phyloP scores from a whole-genome alignment of 2,113 vertebrate genomes.

The Pachyramphus minor region DNA sequence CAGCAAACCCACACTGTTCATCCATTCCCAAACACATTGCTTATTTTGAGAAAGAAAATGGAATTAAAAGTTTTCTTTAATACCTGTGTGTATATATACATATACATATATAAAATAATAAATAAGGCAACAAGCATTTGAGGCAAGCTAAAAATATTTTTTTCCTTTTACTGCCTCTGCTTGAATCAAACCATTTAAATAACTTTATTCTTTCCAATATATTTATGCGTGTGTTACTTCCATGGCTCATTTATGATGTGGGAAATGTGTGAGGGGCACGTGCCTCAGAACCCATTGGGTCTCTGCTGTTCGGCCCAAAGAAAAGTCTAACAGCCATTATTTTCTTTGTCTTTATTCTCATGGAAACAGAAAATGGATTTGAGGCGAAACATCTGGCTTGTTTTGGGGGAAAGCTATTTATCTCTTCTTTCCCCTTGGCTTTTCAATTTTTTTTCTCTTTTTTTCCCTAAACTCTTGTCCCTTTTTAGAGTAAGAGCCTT shows the following conservation, averaged over 20 bases:
- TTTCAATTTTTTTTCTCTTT: not conserved
- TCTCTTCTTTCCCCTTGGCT: slow-evolving; percentile 14
- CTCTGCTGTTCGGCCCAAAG: not conserved
- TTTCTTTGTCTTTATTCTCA: slow-evolving; percentile 33
- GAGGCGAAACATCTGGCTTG: slow-evolving; percentile 64
- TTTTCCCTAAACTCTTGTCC: not conserved
- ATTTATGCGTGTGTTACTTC: slow-evolving; percentile 26
- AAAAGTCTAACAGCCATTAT: slow-evolving; percentile 14
- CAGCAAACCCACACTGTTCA: not conserved
- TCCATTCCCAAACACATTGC: not conserved
- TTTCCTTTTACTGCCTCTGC: not conserved
- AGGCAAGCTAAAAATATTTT: not conserved
- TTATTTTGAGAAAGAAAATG: slow-evolving; percentile 7
- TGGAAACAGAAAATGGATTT: slow-evolving; percentile 60
- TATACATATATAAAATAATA: not conserved
- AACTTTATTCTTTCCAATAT: not conserved
- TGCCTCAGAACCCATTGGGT: not conserved
- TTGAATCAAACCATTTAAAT: not conserved
- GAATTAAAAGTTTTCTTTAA: not conserved
- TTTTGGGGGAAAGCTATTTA: slow-evolving; percentile 47
- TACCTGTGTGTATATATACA: not conserved
- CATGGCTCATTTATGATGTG: slow-evolving; percentile 18
- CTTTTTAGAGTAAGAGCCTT: not conserved
- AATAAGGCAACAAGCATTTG: not conserved
- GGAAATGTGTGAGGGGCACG: not conserved